Conservation (phyloP, 2,888 invertebrate species). For the Iselma pallidipennis region DNA sequence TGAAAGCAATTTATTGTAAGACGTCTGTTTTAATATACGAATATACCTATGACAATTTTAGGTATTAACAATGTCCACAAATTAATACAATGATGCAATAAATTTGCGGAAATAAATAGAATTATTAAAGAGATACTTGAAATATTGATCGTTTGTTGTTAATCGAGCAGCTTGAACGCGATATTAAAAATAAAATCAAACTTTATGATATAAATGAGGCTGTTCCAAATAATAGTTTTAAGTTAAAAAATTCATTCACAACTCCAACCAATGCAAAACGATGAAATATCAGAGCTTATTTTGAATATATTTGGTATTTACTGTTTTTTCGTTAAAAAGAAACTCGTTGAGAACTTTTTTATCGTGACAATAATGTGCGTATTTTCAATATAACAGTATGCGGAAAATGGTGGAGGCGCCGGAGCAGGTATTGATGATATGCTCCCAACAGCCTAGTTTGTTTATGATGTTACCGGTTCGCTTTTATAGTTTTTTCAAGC, state of each 20-base stretch:
- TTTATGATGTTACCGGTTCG: background rate
- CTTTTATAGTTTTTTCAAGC: background rate
- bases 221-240: no score
- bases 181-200: no score
- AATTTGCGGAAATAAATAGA: background rate
- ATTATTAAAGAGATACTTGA: background rate
- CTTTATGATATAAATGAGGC: no score
- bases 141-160: background rate
- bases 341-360: no score
- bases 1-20: no score
- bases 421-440: background rate
- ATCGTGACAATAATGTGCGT: background rate
- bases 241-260: no score
- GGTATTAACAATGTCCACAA: background rate
- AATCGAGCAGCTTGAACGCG: background rate
- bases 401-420: conserved; percentile 4
- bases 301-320: no score
- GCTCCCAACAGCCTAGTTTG: background rate
- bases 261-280: no score
- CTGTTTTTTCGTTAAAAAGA: no score
- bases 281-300: no score
- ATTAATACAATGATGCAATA: background rate
- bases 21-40: no score
- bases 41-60: no score
- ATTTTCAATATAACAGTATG: background rate